Conservation (phyloP, 2,888 invertebrate species). For the Pyrocoelia pectoralis region DNA sequence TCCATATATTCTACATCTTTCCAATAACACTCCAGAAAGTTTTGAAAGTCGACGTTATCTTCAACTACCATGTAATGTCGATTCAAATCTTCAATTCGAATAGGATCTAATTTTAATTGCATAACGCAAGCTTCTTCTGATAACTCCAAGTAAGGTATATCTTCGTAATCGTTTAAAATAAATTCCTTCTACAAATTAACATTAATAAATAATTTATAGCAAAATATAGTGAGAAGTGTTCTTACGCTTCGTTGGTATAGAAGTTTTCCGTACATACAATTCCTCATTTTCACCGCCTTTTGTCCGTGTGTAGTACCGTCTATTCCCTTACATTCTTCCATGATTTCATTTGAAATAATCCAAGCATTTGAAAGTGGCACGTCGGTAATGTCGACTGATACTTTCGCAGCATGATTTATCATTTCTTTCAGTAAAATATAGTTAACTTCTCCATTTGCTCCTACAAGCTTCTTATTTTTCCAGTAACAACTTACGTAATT, state of each 20-base stretch:
- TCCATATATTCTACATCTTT: slow-evolving; percentile 15
- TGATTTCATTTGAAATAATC: slow-evolving; percentile 10
- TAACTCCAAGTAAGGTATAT: slow-evolving; percentile 18
- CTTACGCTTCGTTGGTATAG: slow-evolving; percentile 15
- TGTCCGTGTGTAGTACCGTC: slow-evolving; percentile 18
- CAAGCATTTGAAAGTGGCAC: slow-evolving; percentile 8
- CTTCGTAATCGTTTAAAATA: slow-evolving; percentile 8
- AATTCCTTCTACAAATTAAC: background rate
- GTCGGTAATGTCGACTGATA: slow-evolving; percentile 7
- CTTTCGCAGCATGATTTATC: slow-evolving; percentile 6
- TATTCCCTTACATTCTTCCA: slow-evolving; percentile 3
- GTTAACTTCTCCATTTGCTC: slow-evolving; percentile 6
- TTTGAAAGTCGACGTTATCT: slow-evolving; percentile 10
- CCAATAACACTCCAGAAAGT: slow-evolving; percentile 20
- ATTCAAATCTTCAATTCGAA: slow-evolving; percentile 14
- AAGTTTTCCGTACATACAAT: slow-evolving; percentile 22
- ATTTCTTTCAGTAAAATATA: slow-evolving; percentile 8
- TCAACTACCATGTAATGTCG: slow-evolving; percentile 13
- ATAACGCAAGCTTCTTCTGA: slow-evolving; percentile 15
- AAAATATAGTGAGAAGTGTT: background rate
- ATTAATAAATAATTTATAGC: background rate
- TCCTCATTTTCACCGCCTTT: slow-evolving; percentile 16
- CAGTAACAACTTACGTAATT: slow-evolving; percentile 13
- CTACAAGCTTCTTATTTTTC: slow-evolving; percentile 14
- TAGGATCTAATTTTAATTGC: slow-evolving; percentile 12